Evolutionary conservation across 1,140 invertebrate species (phyloP), one percentile per base, ranked within the genome.

Genomic region (Panulirus ornatus): DNA sequence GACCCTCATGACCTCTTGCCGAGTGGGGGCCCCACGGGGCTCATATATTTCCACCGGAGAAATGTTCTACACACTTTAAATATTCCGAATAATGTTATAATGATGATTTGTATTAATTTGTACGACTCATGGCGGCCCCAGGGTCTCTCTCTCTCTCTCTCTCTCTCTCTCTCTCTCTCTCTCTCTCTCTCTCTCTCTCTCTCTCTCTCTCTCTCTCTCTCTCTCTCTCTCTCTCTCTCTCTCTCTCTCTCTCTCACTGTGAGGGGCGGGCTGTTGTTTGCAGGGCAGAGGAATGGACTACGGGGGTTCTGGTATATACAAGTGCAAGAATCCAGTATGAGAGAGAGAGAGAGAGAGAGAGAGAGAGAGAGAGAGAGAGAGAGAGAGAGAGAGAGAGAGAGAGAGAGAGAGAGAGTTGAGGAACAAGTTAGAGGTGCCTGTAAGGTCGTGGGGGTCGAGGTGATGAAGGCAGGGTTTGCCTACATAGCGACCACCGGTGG

Each of bases 61-160:
- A 79, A 79, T 79, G 76, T 79, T 79, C 51, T 42, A 40, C 76
- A 79, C 76, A 79, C 76, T 79, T 79, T 79, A 79, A 42, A 79
- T 79, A 79, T 51, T 51, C 27, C 19, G 76, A 30, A 27, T 79
- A 79, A 79, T 79, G 76, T 79, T 73, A 73, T 73, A 73, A 73
- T 73, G 70, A 73, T 79, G 40, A 79, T 79, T 51, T 79, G 51
- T 79, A 40, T 79, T 79, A 79, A 79, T 79, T 79, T 79, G 76
- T 42, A 51, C 42, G 76, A 30, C 76, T 79, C 22, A 34, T 51
- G 44, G 76, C 51, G n/a, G 6, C 42, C 76, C 42, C 27, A 1
- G 44, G 40, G 34, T 8, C 3, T 73, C 70, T 73, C 70, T 38
- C 70, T 73, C 22, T 73, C 36, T 34, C 42, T 73, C 42, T 36